Evolutionary conservation across 2,888 invertebrate genomes (phyloP), one percentile per base, ranked within the genome.

Genomic region (Molanna angustata): DNA sequence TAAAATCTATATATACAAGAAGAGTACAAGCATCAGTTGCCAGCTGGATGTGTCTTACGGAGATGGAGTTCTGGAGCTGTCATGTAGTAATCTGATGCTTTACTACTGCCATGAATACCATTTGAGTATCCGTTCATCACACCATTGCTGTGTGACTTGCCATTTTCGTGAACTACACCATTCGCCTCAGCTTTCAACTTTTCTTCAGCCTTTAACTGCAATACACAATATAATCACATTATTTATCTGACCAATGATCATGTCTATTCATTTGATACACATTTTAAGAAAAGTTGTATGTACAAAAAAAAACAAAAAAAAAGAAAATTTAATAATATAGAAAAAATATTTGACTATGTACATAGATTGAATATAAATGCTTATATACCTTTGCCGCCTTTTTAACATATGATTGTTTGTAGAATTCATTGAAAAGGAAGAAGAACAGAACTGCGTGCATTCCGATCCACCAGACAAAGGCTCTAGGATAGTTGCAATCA

Each of bases 381-480:
- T 18, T 4, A 17, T 18, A 3, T 27, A 47, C 41, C 21, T 18
- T 49, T 14, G 14, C 14, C 37, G n/a, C 52, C 20, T 67, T 56
- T 33, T 62, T 73, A 32, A 65, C 64, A 75, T 92, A 92, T 14
- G 86, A 83, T 69, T 88, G 84, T 67, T 88, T 86, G 82, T 95
- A 96, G 79, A 95, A 96, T 70, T 95, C 89, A 67, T 88, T 89
- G 80, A 96, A 96, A 56, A 96, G 82, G 82, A 93, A 88, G 80
- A 93, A 90, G 85, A 96, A 96, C 85, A 96, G 89, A 61, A 94
- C 85, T 1, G 94, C 95, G 73, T 96, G 95, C 79, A 90, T 85
- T 52, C 94, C 94, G 68, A 96, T 96, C 91, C 91, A 95, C 90
- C 90, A 92, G 61, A 91, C 91, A 72, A 93, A 93, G n/a, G 88